phyloP scores from a whole-genome alignment of 2,888 invertebrate species.

The Drosophila anceps region DNA sequence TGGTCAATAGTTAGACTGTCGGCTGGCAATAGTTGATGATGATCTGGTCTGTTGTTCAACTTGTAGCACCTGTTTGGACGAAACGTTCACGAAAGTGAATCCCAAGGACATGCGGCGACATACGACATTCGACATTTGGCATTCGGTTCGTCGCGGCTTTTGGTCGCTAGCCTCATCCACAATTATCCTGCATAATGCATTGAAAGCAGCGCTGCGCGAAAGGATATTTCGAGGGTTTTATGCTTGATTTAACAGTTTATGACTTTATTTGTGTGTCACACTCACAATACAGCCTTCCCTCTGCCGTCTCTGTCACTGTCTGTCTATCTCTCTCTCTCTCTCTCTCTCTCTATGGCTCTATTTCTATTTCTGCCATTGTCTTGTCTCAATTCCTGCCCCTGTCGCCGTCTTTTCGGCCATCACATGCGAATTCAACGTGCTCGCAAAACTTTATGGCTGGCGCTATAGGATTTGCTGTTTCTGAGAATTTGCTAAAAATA shows the following conservation, averaged over 20 bases:
- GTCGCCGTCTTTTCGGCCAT: conserved; percentile 16
- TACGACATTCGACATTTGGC: background rate
- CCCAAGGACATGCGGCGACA: conserved; percentile 46
- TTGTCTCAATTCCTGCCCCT: conserved; percentile 16
- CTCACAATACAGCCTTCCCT: conserved; percentile 24
- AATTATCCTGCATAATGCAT: conserved; percentile 67
- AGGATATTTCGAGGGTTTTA: conserved; percentile 74
- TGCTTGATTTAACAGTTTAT: conserved; percentile 79
- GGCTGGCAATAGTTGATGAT: conserved; percentile 58
- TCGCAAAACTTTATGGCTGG: conserved; percentile 73
- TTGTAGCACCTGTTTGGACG: conserved; percentile 70
- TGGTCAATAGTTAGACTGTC: conserved; percentile 25
- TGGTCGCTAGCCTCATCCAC: conserved; percentile 54
- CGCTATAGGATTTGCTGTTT: conserved; percentile 71
- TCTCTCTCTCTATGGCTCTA: conserved; percentile 16
- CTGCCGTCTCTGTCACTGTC: conserved; percentile 11
- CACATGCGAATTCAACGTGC: conserved; percentile 43
- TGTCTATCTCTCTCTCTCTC: background rate
- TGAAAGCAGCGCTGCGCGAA: conserved; percentile 68
- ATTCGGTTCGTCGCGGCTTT: conserved; percentile 50
- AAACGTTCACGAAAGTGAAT: conserved; percentile 62
- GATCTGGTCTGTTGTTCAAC: conserved; percentile 62
- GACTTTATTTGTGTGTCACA: conserved; percentile 63
- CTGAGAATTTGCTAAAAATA: conserved; percentile 64
- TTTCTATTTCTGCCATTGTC: background rate